These are phyloP conservation scores for Sparus aurata DNA, from an alignment of 2,797 vertebrate species.

Conservation along the genomic window DNA sequence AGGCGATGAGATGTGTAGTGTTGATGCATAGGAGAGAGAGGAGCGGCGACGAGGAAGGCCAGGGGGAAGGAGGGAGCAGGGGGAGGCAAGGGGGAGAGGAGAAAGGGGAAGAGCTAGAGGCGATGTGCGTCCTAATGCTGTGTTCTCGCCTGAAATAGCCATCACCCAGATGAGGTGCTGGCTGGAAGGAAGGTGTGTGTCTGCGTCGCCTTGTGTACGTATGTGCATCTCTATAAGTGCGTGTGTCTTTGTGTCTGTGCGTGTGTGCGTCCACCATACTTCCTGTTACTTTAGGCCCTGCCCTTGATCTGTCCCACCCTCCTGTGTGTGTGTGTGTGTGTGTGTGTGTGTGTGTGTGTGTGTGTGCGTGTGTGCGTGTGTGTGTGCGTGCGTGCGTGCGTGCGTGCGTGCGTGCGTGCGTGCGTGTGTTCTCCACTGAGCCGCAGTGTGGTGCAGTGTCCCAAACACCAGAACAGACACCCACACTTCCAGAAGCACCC, in stretches of 20 bases:
- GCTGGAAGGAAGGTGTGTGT: constrained; percentile 64
- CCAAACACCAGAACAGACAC: constrained; percentile 28
- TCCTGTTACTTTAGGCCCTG: constrained; percentile 45
- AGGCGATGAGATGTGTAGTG: constrained; percentile 41
- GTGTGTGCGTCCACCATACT: constrained; percentile 9
- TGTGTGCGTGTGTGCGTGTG: constrained; percentile 5
- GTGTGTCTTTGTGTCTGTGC: constrained; percentile 21
- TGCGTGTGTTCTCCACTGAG: constrained; percentile 19
- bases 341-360: constrained; percentile 3
- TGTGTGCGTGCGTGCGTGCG: constrained; percentile 14
- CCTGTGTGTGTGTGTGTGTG: constrained; percentile 1
- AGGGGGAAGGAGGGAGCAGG: constrained; percentile 50
- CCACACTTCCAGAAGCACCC: constrained; percentile 24
- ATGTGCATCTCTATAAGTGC: constrained; percentile 41
- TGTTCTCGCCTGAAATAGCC: constrained; percentile 80
- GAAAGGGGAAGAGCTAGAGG: constrained; percentile 65
- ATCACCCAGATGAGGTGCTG: constrained; percentile 76
- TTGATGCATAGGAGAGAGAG: constrained; percentile 37
- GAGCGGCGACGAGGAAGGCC: constrained; percentile 52
- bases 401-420: constrained; percentile 2
- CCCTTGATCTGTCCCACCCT: constrained; percentile 55
- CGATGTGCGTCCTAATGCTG: constrained; percentile 73
- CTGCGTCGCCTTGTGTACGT: constrained; percentile 36
- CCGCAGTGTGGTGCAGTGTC: constrained; percentile 55
- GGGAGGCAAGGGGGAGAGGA: constrained; percentile 31